These are phyloP conservation scores for Orchesella cincta DNA, from an alignment of 1,140 invertebrate genomes.

Conservation along the genomic window DNA sequence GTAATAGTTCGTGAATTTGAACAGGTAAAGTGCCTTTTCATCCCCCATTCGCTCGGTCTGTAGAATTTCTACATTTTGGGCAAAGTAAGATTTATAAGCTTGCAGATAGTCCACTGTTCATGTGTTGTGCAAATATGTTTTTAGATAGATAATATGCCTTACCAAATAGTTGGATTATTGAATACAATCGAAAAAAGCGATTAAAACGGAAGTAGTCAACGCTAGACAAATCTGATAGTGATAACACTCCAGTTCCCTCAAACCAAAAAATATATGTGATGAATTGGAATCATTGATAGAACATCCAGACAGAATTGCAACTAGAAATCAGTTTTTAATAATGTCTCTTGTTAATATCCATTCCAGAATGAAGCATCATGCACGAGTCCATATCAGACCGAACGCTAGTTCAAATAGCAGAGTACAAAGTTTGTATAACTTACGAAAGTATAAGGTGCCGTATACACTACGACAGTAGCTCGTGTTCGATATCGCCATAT, in stretches of 20 bases:
- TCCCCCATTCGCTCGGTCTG: conserved; percentile 21
- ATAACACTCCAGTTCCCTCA: conserved; percentile 12
- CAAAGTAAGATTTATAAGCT: no score
- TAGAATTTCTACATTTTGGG: conserved; percentile 31
- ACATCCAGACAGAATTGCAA: conserved; percentile 28
- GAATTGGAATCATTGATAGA: conserved; percentile 32
- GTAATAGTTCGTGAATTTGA: conserved; percentile 31
- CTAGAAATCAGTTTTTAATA: no score
- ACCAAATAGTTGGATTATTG: no score
- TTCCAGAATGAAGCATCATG: no score
- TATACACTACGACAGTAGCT: conserved; percentile 4
- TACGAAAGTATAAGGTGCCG: conserved; percentile 30
- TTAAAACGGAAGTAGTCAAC: conserved; percentile 39
- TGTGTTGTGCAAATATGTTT: no score
- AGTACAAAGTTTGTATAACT: no score
- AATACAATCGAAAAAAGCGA: conserved; percentile 30
- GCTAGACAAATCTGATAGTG: background rate
- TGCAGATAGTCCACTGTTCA: no score
- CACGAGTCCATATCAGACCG: no score
- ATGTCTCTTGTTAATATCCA: no score
- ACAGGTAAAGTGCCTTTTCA: conserved; percentile 20
- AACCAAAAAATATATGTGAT: conserved; percentile 32
- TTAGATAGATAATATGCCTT: no score
- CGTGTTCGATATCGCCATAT: background rate
- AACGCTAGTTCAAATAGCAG: no score